Percentiles rank a stretch among this genome's conserved stretches.
phyloP scores from a whole-genome alignment of 2,797 vertebrate genomes.

The Melanotaenia boesemani region DNA sequence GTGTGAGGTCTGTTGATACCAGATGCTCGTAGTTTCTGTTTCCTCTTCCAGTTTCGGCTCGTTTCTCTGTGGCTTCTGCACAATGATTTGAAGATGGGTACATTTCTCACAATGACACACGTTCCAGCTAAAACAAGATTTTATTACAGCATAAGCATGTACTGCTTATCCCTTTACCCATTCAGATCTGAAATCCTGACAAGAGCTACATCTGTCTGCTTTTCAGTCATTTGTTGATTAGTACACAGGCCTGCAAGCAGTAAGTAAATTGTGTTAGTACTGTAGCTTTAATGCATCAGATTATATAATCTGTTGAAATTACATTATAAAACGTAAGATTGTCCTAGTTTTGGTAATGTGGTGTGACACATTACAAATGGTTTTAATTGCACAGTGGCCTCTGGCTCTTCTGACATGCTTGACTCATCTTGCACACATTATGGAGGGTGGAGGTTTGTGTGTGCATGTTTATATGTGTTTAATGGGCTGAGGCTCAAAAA shows the following conservation, averaged over 20 bases:
- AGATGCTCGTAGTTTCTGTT: conserved; percentile 16
- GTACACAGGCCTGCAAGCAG: conserved; percentile 52
- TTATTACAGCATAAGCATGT: conserved; percentile 36
- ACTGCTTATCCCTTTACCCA: conserved; percentile 39
- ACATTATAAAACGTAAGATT: conserved; percentile 72
- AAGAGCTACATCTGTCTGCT: conserved; percentile 33
- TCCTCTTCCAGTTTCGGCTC: conserved; percentile 5
- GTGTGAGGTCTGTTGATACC: conserved; percentile 38
- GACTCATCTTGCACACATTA: conserved; percentile 48
- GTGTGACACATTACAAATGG: conserved; percentile 79
- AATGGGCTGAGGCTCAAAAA: conserved; percentile 30
- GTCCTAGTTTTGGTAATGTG: conserved; percentile 72
- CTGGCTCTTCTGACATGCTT: conserved; percentile 68
- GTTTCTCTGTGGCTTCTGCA: conserved; percentile 34
- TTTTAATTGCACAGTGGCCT: conserved; percentile 78
- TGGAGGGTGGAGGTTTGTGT: conserved; percentile 22
- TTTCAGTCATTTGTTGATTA: conserved; percentile 34
- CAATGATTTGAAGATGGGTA: conserved; percentile 36
- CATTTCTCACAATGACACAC: conserved; percentile 50
- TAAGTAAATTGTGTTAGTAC: conserved; percentile 51
- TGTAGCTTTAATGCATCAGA: conserved; percentile 66
- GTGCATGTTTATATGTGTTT: conserved; percentile 14
- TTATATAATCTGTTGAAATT: conserved; percentile 75
- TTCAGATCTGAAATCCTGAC: conserved; percentile 36
- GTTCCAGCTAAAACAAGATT: conserved; percentile 46